Conservation (phyloP, 2,113 vertebrate species). For the Chionodraco myersi region DNA sequence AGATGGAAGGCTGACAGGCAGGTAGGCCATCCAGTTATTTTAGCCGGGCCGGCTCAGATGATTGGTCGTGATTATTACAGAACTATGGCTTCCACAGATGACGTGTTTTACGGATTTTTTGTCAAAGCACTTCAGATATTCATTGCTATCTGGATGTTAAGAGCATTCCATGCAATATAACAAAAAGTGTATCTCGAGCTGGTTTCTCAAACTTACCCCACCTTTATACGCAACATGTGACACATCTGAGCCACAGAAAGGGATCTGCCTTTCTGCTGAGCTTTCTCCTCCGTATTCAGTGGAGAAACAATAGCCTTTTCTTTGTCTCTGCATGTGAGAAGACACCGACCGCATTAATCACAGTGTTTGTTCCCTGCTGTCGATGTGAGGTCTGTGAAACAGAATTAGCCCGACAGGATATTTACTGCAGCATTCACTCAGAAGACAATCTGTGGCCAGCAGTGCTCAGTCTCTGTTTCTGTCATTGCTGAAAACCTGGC, state of each 20-base stretch:
- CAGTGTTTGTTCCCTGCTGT: slow-evolving; percentile 26
- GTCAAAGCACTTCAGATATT: too few species aligned
- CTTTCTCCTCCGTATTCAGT: background rate
- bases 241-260: background rate
- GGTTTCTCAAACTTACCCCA: too few species aligned
- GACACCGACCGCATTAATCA: slow-evolving; percentile 43
- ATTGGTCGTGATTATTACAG: too few species aligned
- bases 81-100: too few species aligned
- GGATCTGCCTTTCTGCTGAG: background rate
- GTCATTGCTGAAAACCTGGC: slow-evolving; percentile 18
- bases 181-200: too few species aligned
- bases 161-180: too few species aligned
- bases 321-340: slow-evolving; percentile 40
- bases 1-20: too few species aligned
- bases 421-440: slow-evolving; percentile 35
- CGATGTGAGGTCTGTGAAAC: slow-evolving; percentile 11
- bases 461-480: slow-evolving; percentile 28
- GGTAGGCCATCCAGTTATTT: too few species aligned
- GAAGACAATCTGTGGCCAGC: slow-evolving; percentile 25
- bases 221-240: background rate
- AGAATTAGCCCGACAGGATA: slow-evolving; percentile 45
- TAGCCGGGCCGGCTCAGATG: too few species aligned
- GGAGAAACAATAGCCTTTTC: slow-evolving; percentile 16
- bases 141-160: too few species aligned
- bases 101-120: too few species aligned